Evolutionary conservation across 30 jellyfish, hydroid and myxozoan genomes (phyloP), one percentile per base, ranked within the genome.

Genomic region (Rhopilema esculentum): DNA sequence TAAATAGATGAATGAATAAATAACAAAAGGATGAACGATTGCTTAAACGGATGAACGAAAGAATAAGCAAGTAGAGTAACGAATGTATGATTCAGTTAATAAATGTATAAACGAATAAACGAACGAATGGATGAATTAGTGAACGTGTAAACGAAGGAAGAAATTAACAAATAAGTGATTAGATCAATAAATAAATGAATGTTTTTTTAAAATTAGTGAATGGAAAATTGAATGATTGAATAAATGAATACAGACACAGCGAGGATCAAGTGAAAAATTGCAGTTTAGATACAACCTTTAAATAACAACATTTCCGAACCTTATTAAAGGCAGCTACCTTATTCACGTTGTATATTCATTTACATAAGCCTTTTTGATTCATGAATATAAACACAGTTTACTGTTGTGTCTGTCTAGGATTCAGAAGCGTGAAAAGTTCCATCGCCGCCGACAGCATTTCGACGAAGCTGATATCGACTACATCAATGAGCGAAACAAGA

Each of bases 391-490:
- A 12, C 57, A 40, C 57, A n/a, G n/a, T n/a, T n/a, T n/a, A n/a
- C 57, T 40, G 57, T 40, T 40, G 6, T n/a, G 6, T 21, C 26
- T 69, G 67, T 61, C 25, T 64, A 95, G 99, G 87, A 95, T 95
- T 23, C 85, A 88, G 69, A 96, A 84, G 67, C 89, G 99, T 61
- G 89, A 86, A 29, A 96, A 96, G 72, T 91, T 53, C 74, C 97
- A 89, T 67, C 95, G 99, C 57, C 86, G 99, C 16, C 97, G 99
- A 18, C 99, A 91, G 69, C 98, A 90, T 63, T 88, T 81, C 65
- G 98, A 91, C 74, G 99, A 96, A 57, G 90, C 97, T 29, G 99
- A 96, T 65, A 86, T 96, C 69, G 98, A 96, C 86, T 96, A 90
- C 85, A 96, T 96, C 89, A 96, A 96, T 72, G 99, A 96, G 65